Evolutionary conservation across 2,113 vertebrate species (phyloP).

Genomic region (Panthera tigris): DNA sequence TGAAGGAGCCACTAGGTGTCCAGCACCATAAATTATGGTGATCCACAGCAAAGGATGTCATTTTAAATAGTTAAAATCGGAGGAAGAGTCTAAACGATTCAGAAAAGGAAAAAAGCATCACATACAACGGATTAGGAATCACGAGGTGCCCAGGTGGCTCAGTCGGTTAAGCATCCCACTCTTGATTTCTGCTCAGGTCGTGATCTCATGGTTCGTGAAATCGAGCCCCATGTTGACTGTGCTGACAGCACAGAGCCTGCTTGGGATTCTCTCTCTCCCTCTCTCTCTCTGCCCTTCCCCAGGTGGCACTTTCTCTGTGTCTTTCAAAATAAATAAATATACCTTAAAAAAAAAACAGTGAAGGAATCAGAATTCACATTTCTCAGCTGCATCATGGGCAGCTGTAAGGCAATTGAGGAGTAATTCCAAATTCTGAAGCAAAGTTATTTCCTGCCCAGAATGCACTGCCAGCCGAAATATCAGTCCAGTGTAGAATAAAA

Average conservation of each 20-base stretch:
- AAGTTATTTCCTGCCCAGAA: neutral
- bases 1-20: neutral
- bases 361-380: neutral
- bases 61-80: neutral
- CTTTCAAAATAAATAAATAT: too few species aligned
- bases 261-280: too few species aligned
- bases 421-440: neutral
- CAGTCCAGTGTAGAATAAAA: neutral
- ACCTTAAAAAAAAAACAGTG: neutral
- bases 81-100: neutral
- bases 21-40: neutral
- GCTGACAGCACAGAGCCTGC: too few species aligned
- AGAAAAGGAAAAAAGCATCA: neutral
- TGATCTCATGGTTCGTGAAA: too few species aligned
- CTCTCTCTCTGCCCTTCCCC: too few species aligned
- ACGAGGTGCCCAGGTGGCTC: too few species aligned
- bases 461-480: neutral
- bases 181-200: too few species aligned
- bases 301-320: too few species aligned
- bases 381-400: neutral
- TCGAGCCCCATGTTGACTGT: too few species aligned
- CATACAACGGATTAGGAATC: neutral
- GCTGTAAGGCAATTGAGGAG: neutral
- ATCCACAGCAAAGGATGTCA: neutral
- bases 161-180: too few species aligned